Evolutionary conservation across 2,113 vertebrate species (phyloP), one percentile per base, ranked within the genome.

Genomic region (Todiramphus saurophagus): DNA sequence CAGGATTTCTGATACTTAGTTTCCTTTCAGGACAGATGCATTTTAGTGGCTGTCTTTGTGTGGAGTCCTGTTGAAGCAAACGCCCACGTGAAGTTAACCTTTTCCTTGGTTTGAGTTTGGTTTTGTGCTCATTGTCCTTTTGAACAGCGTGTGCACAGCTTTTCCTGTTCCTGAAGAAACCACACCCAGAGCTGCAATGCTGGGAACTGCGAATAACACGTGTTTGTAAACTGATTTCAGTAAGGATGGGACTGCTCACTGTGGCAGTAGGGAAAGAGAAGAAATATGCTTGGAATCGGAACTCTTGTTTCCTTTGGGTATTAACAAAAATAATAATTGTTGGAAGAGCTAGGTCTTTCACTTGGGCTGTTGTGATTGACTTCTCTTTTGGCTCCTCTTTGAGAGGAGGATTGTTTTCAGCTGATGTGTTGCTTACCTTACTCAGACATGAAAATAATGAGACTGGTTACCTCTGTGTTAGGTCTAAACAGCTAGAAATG

Each of bases 81-180:
- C 28, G 5, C 81, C 66, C 53, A 48, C n/a, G 1, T 4, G 83
- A 93, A 90, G 63, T 94, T 55, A 92, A 93, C 90, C 87, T 89
- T 82, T 83, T 93, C 90, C 82, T 76, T 82, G 91, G 85, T 82
- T 82, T 1, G 37, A 59, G 76, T 82, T 93, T 56, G 51, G 21
- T 80, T 72, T 70, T 7, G 3, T 39, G 59, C 55, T 68, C 74
- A 33, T 94, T 93, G 93, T 94, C 91, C 83, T 94, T 82, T 51
- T 70, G 91, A 96, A 93, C 83, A 92, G 79, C 1, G 0, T 81
- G 86, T 95, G 86, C 87, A 35, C 15, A 68, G 85, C 74, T 91
- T 92, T 94, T 95, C 83, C 91, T 70, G 60, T 96, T 97, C 88
- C 90, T 91, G 86, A 67, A 96, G 88, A 77, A 92, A 87, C 92